Conservation (phyloP, 2,113 vertebrate genomes). For the Pontoporia blainvillei region DNA sequence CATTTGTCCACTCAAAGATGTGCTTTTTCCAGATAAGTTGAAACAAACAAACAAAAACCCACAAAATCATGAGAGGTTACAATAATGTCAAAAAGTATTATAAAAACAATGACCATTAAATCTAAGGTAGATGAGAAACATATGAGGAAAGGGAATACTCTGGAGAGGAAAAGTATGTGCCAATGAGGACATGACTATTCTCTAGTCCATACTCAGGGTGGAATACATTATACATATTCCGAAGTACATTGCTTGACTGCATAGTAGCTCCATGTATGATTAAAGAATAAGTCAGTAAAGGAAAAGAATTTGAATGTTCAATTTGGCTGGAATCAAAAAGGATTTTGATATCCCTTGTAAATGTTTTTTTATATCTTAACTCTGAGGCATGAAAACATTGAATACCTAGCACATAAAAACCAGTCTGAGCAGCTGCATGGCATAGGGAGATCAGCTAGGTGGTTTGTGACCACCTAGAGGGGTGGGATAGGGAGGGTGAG, state of each 20-base stretch:
- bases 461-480: no score
- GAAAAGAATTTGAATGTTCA: constrained; percentile 23
- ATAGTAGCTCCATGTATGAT: not conserved
- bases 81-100: not conserved
- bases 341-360: not conserved
- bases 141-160: not conserved
- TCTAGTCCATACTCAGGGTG: not conserved
- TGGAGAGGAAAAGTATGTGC: not conserved
- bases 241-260: not conserved
- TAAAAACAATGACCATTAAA: not conserved
- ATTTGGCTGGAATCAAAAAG: not conserved
- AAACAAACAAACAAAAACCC: not conserved
- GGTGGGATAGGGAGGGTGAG: no score
- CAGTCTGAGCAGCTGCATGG: not conserved
- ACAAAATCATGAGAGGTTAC: not conserved
- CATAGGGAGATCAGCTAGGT: no score
- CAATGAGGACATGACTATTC: not conserved
- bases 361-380: constrained; percentile 11
- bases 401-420: not conserved
- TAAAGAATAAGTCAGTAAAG: not conserved
- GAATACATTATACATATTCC: not conserved
- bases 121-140: not conserved
- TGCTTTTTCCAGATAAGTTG: not conserved
- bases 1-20: not conserved
- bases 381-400: not conserved